A percentile compares a stretch with the other conserved stretches of the same genome.
Evolutionary conservation across 2,888 invertebrate genomes (phyloP).

Genomic region (Argyresthia albistria): DNA sequence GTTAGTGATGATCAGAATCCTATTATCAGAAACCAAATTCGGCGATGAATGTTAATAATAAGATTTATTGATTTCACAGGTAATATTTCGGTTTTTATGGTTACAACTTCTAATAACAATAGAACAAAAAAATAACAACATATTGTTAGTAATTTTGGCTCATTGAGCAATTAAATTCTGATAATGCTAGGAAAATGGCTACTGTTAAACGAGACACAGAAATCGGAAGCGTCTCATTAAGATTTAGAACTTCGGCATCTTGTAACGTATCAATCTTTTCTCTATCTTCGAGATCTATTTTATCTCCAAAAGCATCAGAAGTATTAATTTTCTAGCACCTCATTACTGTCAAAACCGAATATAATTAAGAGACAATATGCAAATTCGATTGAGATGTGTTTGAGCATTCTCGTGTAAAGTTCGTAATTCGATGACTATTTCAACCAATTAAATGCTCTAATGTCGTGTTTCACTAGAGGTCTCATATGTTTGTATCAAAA

Average conservation of each 20-base stretch:
- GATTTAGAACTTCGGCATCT: not conserved
- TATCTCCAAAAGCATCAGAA: slow-evolving; percentile 46
- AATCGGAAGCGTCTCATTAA: slow-evolving; percentile 47
- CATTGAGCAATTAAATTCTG: not conserved
- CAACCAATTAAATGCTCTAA: slow-evolving; percentile 48
- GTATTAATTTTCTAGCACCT: slow-evolving; percentile 64
- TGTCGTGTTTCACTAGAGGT: slow-evolving; percentile 27
- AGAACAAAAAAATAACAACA: not conserved
- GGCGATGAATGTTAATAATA: slow-evolving; percentile 31
- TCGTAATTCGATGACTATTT: slow-evolving; percentile 20
- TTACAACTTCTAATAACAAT: slow-evolving; percentile 24
- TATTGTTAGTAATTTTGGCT: not conserved
- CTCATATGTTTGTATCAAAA: slow-evolving; percentile 26
- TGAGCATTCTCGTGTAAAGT: slow-evolving; percentile 44
- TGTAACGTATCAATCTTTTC: slow-evolving; percentile 8
- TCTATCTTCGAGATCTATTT: slow-evolving; percentile 44
- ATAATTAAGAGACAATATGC: slow-evolving; percentile 54
- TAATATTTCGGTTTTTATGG: slow-evolving; percentile 50
- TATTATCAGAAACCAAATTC: slow-evolving; percentile 50
- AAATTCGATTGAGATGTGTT: slow-evolving; percentile 48
- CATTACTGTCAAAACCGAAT: slow-evolving; percentile 51
- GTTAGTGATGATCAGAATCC: slow-evolving; percentile 55
- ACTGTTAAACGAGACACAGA: not conserved
- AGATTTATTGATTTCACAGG: slow-evolving; percentile 57
- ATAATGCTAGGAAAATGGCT: not conserved